These are phyloP conservation scores for Cuculus canorus DNA, from an alignment of 2,797 vertebrate species.

Conservation along the genomic window DNA sequence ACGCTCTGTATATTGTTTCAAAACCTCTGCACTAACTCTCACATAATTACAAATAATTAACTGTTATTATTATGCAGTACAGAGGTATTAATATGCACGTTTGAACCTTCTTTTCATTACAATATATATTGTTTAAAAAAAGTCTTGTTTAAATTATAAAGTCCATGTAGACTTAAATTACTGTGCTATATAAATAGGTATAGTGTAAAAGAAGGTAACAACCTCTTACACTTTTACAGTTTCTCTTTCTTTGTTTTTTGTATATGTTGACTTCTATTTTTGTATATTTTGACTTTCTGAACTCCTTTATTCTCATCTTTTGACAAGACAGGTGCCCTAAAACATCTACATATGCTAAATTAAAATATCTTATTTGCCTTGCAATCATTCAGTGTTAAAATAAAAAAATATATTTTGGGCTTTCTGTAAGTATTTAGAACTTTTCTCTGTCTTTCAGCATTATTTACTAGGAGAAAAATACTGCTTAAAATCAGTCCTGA, in stretches of 20 bases:
- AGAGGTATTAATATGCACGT: not conserved
- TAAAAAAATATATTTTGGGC: fast-evolving
- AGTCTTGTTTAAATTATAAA: not conserved
- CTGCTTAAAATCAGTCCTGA: not conserved
- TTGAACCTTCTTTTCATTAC: not conserved
- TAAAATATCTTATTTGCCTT: not conserved
- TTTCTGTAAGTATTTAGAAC: not conserved
- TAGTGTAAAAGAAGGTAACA: not conserved
- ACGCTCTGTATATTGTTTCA: not conserved
- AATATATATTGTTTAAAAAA: not conserved
- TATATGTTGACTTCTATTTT: not conserved
- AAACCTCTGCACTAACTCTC: not conserved
- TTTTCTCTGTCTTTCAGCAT: not conserved
- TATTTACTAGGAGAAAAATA: not conserved
- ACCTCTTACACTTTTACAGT: not conserved
- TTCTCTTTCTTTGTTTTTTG: not conserved
- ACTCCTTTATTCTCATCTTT: not conserved
- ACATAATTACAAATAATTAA: not conserved
- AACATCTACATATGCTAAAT: not conserved
- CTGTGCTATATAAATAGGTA: not conserved
- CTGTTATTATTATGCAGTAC: not conserved
- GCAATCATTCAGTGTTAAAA: not conserved
- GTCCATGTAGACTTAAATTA: not conserved
- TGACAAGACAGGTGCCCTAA: not conserved
- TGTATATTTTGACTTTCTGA: not conserved